Base-by-base conservation (phyloP, 2,797 vertebrate species). In the Xerus rutilus region DNA sequence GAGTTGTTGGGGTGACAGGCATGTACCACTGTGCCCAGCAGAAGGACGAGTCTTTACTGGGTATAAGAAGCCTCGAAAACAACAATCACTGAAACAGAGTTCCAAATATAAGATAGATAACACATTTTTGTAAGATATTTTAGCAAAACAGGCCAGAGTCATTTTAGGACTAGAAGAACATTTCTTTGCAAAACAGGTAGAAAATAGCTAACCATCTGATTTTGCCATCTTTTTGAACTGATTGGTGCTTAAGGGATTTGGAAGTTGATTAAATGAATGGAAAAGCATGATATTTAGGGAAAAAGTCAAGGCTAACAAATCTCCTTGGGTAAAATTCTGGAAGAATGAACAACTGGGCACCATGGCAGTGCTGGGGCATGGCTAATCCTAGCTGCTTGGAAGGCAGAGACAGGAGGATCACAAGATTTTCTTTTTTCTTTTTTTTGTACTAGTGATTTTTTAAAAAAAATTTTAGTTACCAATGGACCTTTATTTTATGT, bases 121-220 rank as follows among this genome's bases (percentile, higher is more conserved):
- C 52, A 86, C 65, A 52, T 62, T 77, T 85, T 76, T 96, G 59
- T 91, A 93, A 94, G 92, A 67, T 20, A 62, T 45, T 96, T 43
- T 64, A 93, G 86, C 64, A 87, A 91, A 95, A 92, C 20, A 93
- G 89, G 30, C 79, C 32, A 83, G 23, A 69, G 45, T 21, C 95
- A 59, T 95, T 97, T 95, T 91, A 86, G 86, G 57, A 81, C 81
- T 25, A 94, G 77, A 83, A 83, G 18, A 92, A 57, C 20, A 72
- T 85, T 83, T 95, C 95, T 84, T 88, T 95, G 87, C 25, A 77
- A 95, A 88, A 88, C 45, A 97, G 72, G 83, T 97, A 95, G 85
- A 86, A 95, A 89, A 87, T 83, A 74, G 49, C 45, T 17, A 69
- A 73, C 72, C 64, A 59, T 87, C 13, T 79, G 17, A 90, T 93